Conservation (phyloP, 2,888 invertebrate species). For the Netelia melanura region DNA sequence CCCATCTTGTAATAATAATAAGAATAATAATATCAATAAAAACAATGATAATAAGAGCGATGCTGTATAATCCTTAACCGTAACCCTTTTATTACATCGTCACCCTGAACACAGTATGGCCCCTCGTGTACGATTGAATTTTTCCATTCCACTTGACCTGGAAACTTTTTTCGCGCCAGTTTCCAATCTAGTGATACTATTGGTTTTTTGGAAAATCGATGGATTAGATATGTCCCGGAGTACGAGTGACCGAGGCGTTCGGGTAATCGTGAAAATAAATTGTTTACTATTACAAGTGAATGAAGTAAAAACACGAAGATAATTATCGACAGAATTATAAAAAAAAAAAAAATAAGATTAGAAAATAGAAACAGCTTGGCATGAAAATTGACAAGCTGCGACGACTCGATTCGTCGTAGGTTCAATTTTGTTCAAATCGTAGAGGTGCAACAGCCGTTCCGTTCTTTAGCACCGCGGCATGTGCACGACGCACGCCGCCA, state of each 20-base stretch:
- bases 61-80: too few relatives aligned
- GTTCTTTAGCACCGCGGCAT: slow-evolving; percentile 21
- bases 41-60: too few relatives aligned
- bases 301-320: not conserved
- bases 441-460: not conserved
- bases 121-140: too few relatives aligned
- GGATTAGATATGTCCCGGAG: too few relatives aligned
- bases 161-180: too few relatives aligned
- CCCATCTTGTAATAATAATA: too few relatives aligned
- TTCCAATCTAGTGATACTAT: too few relatives aligned
- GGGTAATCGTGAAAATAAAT: not conserved
- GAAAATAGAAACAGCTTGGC: not conserved
- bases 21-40: too few relatives aligned
- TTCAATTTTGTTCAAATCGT: slow-evolving; percentile 32
- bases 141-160: too few relatives aligned
- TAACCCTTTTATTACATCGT: too few relatives aligned
- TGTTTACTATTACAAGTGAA: not conserved
- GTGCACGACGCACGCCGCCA: slow-evolving; percentile 41
- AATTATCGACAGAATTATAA: not conserved
- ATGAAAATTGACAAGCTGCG: slow-evolving; percentile 26
- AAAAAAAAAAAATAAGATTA: not conserved
- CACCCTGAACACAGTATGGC: too few relatives aligned
- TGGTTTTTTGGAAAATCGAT: too few relatives aligned
- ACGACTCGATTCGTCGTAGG: not conserved
- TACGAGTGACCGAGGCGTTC: not conserved